phyloP scores from a whole-genome alignment of 2,797 vertebrate species.

The Kryptolebias ocellatus region DNA sequence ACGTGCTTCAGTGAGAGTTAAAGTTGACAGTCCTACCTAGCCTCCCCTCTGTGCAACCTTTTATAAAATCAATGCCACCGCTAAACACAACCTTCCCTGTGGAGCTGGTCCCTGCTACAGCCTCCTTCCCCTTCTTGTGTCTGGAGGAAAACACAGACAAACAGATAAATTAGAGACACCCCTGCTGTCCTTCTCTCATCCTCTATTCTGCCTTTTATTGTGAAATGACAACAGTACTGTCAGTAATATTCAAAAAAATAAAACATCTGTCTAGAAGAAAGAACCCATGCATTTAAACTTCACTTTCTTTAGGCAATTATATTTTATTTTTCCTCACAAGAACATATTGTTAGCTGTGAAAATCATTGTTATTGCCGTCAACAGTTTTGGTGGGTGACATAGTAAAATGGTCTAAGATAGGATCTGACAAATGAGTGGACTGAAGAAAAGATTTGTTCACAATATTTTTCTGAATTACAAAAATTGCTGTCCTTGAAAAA shows the following conservation, averaged over 20 bases:
- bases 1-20: constrained; percentile 61
- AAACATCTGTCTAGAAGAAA: constrained; percentile 42
- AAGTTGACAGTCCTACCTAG: constrained; percentile 76
- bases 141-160: constrained; percentile 76
- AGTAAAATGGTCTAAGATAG: constrained; percentile 38
- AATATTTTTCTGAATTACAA: constrained; percentile 41
- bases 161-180: constrained; percentile 78
- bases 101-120: constrained; percentile 66
- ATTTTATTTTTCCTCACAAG: constrained; percentile 44
- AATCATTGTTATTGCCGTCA: constrained; percentile 58
- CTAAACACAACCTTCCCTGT: constrained; percentile 77
- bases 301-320: constrained; percentile 66
- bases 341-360: constrained; percentile 27
- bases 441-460: constrained; percentile 51
- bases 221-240: constrained; percentile 60
- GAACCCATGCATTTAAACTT: constrained; percentile 60
- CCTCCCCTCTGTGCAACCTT: constrained; percentile 79
- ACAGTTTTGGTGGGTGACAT: constrained; percentile 49
- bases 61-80: constrained; percentile 83
- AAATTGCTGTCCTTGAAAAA: constrained; percentile 44
- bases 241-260: constrained; percentile 38
- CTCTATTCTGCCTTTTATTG: constrained; percentile 48
- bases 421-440: constrained; percentile 34
- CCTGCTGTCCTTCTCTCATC: constrained; percentile 50
- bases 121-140: constrained; percentile 55